Evolutionary conservation across 2,888 invertebrate genomes (phyloP).

Genomic region (Laspeyria flexula): DNA sequence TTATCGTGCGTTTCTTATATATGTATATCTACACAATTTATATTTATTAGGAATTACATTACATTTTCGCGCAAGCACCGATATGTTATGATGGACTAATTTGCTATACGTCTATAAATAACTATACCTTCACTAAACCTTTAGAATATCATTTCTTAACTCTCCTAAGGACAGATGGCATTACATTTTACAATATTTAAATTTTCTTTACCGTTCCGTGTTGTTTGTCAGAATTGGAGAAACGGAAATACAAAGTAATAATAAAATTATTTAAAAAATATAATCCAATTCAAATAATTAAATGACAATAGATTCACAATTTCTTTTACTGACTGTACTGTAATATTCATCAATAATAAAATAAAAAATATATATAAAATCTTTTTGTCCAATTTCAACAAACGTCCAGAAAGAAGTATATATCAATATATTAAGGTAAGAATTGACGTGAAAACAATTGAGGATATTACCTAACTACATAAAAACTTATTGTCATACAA

Average conservation of each 20-base stretch:
- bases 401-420: slow-evolving; percentile 26
- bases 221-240: slow-evolving; percentile 43
- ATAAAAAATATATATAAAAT: not conserved
- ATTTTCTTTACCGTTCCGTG: slow-evolving; percentile 30
- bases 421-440: slow-evolving; percentile 46
- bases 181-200: slow-evolving; percentile 50
- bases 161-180: slow-evolving; percentile 73
- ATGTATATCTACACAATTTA: slow-evolving; percentile 54
- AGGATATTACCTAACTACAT: slow-evolving; percentile 47
- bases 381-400: slow-evolving; percentile 32
- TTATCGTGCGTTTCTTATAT: slow-evolving; percentile 54
- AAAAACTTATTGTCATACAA: slow-evolving; percentile 66
- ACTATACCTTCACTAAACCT: slow-evolving; percentile 56
- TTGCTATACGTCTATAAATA: slow-evolving; percentile 57
- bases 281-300: too few species aligned
- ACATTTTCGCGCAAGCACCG: slow-evolving; percentile 79
- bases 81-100: slow-evolving; percentile 83
- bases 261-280: not conserved
- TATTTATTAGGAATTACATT: slow-evolving; percentile 70
- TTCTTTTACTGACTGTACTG: slow-evolving; percentile 9
- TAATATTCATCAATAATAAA: not conserved
- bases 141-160: slow-evolving; percentile 76
- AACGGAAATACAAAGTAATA: not conserved
- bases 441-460: slow-evolving; percentile 69
- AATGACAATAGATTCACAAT: too few species aligned